A percentile compares a stretch with the other conserved stretches of the same genome.
Evolutionary conservation across 2,113 vertebrate species (phyloP).

Genomic region (Cololabis saira): DNA sequence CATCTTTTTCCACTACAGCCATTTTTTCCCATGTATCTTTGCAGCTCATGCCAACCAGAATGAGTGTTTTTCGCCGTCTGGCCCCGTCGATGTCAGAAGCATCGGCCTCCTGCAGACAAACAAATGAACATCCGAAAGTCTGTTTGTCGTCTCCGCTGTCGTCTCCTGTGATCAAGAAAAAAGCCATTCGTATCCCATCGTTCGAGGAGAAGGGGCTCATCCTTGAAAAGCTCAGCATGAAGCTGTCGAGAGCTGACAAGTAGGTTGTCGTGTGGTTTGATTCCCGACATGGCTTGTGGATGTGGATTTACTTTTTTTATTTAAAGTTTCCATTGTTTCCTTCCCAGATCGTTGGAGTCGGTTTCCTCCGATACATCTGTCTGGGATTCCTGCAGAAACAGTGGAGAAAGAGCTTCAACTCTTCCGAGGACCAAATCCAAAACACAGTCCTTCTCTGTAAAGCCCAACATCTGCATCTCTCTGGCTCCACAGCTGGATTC

Average conservation of each 20-base stretch:
- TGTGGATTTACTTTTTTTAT: no score
- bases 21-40: constrained; percentile 17
- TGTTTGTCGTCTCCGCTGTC: constrained; percentile 63
- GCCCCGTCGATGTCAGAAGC: constrained; percentile 47
- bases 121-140: constrained; percentile 38
- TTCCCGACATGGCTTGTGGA: neutral
- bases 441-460: constrained; percentile 30
- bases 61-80: constrained; percentile 65
- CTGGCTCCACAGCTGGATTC: constrained; percentile 45
- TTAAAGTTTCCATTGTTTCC: neutral
- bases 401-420: constrained; percentile 45
- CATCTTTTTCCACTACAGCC: no score
- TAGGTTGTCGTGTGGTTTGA: constrained; percentile 22
- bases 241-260: constrained; percentile 40
- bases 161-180: constrained; percentile 78
- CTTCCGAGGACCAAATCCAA: constrained; percentile 56
- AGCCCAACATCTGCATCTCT: constrained; percentile 37
- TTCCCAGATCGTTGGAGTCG: constrained; percentile 47
- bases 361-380: constrained; percentile 33
- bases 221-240: constrained; percentile 28
- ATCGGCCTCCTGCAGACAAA: constrained; percentile 41
- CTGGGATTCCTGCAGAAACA: constrained; percentile 14
- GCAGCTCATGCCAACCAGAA: constrained; percentile 36
- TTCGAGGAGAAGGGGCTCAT: constrained; percentile 67
- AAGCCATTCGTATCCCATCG: constrained; percentile 75